Base-by-base conservation (phyloP, 2,797 vertebrate genomes). In the Coccyzus lansbergi region DNA sequence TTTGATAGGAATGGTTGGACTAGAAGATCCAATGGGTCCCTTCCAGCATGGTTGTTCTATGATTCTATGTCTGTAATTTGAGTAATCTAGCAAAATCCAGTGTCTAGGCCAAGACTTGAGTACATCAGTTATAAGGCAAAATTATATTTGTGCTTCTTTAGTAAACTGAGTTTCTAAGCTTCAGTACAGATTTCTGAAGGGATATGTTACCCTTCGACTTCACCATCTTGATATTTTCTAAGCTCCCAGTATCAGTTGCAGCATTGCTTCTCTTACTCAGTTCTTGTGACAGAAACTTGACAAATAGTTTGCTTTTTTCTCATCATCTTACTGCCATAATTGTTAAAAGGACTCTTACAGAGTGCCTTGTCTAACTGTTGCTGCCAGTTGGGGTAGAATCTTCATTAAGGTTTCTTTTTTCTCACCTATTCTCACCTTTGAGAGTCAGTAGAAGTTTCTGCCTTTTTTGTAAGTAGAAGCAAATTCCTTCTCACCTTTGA, bases 201-300 rank as follows among this genome's bases (percentile, higher is more conserved):
- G n/a, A 58, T 76, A 0, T 5, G 5, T 56, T 75, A 49, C 29
- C 24, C 9, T 8, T 7, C 77, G 53, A 16, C n/a, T 78, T 83
- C 10, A 6, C 22, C 34, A 29, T 68, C 46, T 46, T 31, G 19
- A n/a, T 67, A 19, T 74, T 86, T 81, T 70, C 36, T 67, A 31
- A 49, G 46, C 65, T 91, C 29, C 3, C 4, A 0, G 0, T 59
- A 29, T 29, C 14, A 26, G 4, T 29, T 80, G 10, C 0, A 0
- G 44, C 17, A 52, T 52, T 42, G 34, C 18, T 42, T 82, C 25
- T n/a, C 42, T 12, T 1, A 7, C 9, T 9, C 64, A 67, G 36
- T 15, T 83, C 34, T 77, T 15, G 3, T 34, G 34, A 59, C 19
- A 51, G 70, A 74, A 82, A 22, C 7, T 8, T 77, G 48, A 60